A percentile compares a stretch with the other conserved stretches of the same genome.
Conservation (phyloP, 1,140 invertebrate genomes). For the Tetragonula clypearis region DNA sequence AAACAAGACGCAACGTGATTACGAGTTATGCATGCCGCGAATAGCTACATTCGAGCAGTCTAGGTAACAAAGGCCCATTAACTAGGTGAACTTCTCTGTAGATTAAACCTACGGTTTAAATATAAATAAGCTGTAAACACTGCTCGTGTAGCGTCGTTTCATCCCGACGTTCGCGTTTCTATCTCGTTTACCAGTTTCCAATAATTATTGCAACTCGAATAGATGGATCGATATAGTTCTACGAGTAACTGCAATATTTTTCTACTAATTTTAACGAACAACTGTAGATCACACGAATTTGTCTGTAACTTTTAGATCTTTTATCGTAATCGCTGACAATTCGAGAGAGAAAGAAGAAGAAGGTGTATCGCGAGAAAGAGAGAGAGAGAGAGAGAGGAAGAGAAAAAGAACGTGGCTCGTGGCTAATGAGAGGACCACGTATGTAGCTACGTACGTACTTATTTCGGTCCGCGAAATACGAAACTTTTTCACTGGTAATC, state of each 20-base stretch:
- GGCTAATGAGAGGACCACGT: slow-evolving; percentile 25
- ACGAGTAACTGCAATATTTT: too few species aligned
- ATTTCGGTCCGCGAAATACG: slow-evolving; percentile 42
- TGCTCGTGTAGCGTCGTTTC: not conserved
- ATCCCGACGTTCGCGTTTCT: not conserved
- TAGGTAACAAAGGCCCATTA: not conserved
- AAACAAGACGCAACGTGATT: slow-evolving; percentile 16
- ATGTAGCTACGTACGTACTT: not conserved
- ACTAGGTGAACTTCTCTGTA: not conserved
- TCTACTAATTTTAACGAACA: too few species aligned
- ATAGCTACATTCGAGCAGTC: slow-evolving; percentile 7
- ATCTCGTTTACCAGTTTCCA: not conserved
- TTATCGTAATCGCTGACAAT: too few species aligned
- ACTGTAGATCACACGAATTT: too few species aligned
- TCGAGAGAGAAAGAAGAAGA: not conserved
- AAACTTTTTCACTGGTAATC: slow-evolving; percentile 53
- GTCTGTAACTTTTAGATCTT: too few species aligned
- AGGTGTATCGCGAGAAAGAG: not conserved
- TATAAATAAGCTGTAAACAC: not conserved
- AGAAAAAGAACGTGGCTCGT: not conserved
- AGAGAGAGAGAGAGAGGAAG: too few species aligned
- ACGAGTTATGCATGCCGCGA: not conserved
- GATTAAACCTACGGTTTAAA: not conserved
- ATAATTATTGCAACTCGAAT: too few species aligned
- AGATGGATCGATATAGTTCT: too few species aligned